phyloP scores from a whole-genome alignment of 2,797 vertebrate species.

The Danio kyathit region DNA sequence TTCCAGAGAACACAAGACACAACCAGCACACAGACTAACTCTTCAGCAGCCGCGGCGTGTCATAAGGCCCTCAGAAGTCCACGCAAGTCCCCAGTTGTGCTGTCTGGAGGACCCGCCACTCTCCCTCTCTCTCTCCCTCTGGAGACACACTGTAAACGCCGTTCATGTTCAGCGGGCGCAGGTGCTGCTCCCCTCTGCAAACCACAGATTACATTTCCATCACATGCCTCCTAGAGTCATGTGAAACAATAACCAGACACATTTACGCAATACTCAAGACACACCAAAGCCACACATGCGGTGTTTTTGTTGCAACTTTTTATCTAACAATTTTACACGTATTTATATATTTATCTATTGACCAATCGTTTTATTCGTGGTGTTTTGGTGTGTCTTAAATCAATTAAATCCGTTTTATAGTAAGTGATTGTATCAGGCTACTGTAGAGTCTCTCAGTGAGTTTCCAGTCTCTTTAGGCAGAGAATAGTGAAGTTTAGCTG shows the following conservation, averaged over 20 bases:
- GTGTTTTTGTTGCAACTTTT: background rate
- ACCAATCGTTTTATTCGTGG: background rate
- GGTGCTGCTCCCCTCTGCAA: slow-evolving; percentile 32
- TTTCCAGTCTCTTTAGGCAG: slow-evolving; percentile 50
- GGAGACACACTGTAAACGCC: slow-evolving; percentile 30
- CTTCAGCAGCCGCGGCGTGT: background rate
- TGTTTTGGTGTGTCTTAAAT: slow-evolving; percentile 1
- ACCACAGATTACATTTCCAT: slow-evolving; percentile 34
- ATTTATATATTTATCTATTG: background rate
- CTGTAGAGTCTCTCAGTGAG: slow-evolving; percentile 38
- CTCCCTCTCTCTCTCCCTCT: slow-evolving; percentile 21
- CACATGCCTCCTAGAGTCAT: slow-evolving; percentile 38
- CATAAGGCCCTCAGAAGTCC: slow-evolving; percentile 8
- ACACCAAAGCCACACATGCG: background rate
- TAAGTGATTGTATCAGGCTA: slow-evolving; percentile 32
- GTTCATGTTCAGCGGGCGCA: slow-evolving; percentile 39
- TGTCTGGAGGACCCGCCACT: slow-evolving; percentile 32
- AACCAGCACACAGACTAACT: background rate
- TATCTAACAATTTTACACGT: background rate
- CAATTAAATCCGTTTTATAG: slow-evolving; percentile 20
- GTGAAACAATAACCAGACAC: slow-evolving; percentile 41
- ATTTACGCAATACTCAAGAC: slow-evolving; percentile 9
- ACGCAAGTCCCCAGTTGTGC: slow-evolving; percentile 29
- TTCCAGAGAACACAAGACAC: background rate
- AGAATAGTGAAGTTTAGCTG: slow-evolving; percentile 38